Evolutionary conservation across 2,888 invertebrate species (phyloP).

Genomic region (Odontocerum albicorne): DNA sequence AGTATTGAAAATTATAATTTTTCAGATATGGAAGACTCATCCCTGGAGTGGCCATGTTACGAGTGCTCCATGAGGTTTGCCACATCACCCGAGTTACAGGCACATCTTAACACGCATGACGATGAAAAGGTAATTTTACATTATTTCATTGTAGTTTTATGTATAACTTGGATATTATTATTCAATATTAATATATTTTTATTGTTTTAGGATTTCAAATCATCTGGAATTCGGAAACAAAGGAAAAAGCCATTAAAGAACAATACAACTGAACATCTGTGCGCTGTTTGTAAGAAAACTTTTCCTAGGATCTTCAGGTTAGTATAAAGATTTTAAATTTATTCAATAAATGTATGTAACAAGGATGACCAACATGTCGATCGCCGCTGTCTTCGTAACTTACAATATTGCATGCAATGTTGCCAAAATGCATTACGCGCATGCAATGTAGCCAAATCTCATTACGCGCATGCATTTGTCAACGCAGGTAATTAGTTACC

Average conservation of each 20-base stretch:
- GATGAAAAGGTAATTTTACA: slow-evolving; percentile 26
- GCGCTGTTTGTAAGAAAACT: slow-evolving; percentile 23
- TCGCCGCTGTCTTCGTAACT: too few species aligned
- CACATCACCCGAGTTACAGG: slow-evolving; percentile 59
- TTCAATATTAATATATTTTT: too few species aligned
- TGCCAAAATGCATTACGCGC: too few species aligned
- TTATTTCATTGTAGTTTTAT: too few species aligned
- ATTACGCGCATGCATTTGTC: too few species aligned
- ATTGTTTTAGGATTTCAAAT: slow-evolving; percentile 37
- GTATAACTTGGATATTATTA: too few species aligned
- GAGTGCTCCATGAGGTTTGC: slow-evolving; percentile 62
- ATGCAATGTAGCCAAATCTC: too few species aligned
- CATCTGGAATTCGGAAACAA: slow-evolving; percentile 40
- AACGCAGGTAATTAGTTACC: too few species aligned
- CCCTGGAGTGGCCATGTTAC: slow-evolving; percentile 60
- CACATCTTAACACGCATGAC: slow-evolving; percentile 60
- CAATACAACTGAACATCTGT: slow-evolving; percentile 15
- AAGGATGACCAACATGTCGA: too few species aligned
- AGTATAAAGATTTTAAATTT: too few species aligned
- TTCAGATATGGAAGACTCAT: slow-evolving; percentile 33
- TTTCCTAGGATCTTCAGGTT: slow-evolving; percentile 34
- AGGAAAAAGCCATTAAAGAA: slow-evolving; percentile 25
- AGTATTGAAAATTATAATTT: background rate
- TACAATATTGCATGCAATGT: too few species aligned
- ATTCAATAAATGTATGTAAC: too few species aligned